Base-by-base conservation (phyloP, 2,888 invertebrate genomes). In the Gastracanthus pulcherrimus region DNA sequence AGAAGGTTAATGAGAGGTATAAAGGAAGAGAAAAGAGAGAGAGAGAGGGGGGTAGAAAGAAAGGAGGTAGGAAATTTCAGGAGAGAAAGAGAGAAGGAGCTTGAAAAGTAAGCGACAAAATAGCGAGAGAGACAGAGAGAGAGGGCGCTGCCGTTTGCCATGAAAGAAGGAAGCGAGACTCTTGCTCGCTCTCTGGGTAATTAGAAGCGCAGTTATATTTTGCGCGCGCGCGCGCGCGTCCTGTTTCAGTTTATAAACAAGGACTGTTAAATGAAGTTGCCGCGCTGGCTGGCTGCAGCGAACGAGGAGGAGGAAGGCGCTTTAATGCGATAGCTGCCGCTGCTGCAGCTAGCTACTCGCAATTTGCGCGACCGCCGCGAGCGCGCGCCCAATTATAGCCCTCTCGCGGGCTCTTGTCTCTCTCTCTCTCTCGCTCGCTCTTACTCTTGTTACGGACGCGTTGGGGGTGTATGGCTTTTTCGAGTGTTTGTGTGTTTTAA, bases 241-340 rank as follows among this genome's bases (percentile, higher is more conserved):
- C 89, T 89, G 88, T 89, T 90, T 90, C 88, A 88, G 88, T 90
- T 88, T 90, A 89, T 88, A 90, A 90, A 90, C 89, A 90, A 89
- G 89, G 87, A 89, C 88, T 88, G 87, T 88, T 89, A 89, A 90
- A 90, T 87, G 87, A 89, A 89, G 88, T 88, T 89, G 85, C 85
- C 85, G 82, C 82, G 84, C 72, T 62, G 85, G n/a, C n/a, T n/a
- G n/a, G n/a, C n/a, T n/a, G n/a, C n/a, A 23, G 75, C 36, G 23
- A 11, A 48, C 11, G 31, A 13, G 45, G 9, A 45, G 23, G 38
- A 51, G 29, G 31, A 29, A 48, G 26, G 51, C 51, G 23, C 16
- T 77, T 77, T 64, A 76, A 77, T 77, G 62, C 64, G 70, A 70
- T 62, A 60, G n/a, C 36, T 0, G 26, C 11, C 34, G 9, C 29